Base-by-base conservation (phyloP, 1,140 invertebrate genomes). In the Diabrotica undecimpunctata region DNA sequence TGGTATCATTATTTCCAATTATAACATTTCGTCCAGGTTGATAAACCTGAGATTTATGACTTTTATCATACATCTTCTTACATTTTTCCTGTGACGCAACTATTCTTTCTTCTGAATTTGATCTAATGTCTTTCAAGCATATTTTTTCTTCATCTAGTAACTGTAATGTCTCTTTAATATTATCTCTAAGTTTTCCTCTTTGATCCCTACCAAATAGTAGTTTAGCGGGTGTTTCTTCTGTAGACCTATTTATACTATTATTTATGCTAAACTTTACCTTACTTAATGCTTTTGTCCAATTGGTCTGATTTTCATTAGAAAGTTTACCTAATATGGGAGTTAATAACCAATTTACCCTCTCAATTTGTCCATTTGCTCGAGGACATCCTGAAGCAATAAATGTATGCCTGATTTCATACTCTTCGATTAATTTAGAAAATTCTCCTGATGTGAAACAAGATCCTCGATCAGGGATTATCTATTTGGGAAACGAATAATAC, bases 81-180 rank as follows among this genome's bases (percentile, higher is more conserved):
- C n/a, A n/a, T n/a, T n/a, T n/a, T n/a, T n/a, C n/a, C n/a, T n/a
- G n/a, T n/a, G n/a, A n/a, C n/a, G n/a, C n/a, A n/a, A n/a, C n/a
- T n/a, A n/a, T n/a, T n/a, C n/a, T n/a, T n/a, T n/a, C n/a, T n/a
- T n/a, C n/a, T n/a, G n/a, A n/a, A n/a, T n/a, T n/a, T n/a, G n/a
- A n/a, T n/a, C n/a, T n/a, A n/a, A n/a, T n/a, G n/a, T n/a, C n/a
- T n/a, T n/a, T n/a, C n/a, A n/a, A n/a, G n/a, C n/a, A n/a, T n/a
- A n/a, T n/a, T n/a, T n/a, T n/a, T n/a, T n/a, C n/a, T 75, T 62
- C 71, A 41, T 64, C 75, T 71, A 64, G 73, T 69, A 38, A 59
- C 10, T 41, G 6, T 41, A 41, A 10, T 7, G 10, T 41, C 10
- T 41, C 39, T 10, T 10, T 41, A 41, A 41, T 10, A 41, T 41